Evolutionary conservation across 2,888 invertebrate species (phyloP).

Genomic region (Synanthedon tipuliformis): DNA sequence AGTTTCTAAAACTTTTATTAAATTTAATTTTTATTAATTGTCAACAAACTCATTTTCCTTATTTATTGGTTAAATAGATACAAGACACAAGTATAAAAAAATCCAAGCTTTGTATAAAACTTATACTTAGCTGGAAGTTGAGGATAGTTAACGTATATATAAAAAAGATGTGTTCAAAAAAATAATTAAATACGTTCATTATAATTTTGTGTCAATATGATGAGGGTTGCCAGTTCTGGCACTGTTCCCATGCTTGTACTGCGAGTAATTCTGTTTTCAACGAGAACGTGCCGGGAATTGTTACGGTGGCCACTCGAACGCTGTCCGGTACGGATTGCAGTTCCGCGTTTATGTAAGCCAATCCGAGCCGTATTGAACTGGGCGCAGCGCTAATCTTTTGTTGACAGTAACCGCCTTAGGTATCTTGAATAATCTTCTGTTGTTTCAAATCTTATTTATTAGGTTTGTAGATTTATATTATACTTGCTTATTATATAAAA

Average conservation of each 20-base stretch:
- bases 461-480: no score
- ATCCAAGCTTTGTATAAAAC: no score
- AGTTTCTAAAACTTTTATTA: no score
- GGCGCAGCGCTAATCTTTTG: neutral
- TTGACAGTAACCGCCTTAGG: neutral
- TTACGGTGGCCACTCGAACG: conserved; percentile 20
- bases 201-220: conserved; percentile 58
- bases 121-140: no score
- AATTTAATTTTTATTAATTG: no score
- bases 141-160: no score
- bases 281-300: conserved; percentile 51
- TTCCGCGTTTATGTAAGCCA: conserved; percentile 4
- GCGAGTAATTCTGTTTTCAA: conserved; percentile 49
- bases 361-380: neutral
- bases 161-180: no score
- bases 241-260: conserved; percentile 41
- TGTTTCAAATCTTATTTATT: no score
- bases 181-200: conserved; percentile 30
- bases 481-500: no score
- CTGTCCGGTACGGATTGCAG: conserved; percentile 18
- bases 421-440: neutral
- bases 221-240: conserved; percentile 41
- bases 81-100: no score
- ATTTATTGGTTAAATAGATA: no score
- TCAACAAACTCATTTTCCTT: no score